Percentiles rank a stretch among this genome's conserved stretches.
Conservation (phyloP, 1,140 invertebrate genomes). For the Rhizoglyphus robini region DNA sequence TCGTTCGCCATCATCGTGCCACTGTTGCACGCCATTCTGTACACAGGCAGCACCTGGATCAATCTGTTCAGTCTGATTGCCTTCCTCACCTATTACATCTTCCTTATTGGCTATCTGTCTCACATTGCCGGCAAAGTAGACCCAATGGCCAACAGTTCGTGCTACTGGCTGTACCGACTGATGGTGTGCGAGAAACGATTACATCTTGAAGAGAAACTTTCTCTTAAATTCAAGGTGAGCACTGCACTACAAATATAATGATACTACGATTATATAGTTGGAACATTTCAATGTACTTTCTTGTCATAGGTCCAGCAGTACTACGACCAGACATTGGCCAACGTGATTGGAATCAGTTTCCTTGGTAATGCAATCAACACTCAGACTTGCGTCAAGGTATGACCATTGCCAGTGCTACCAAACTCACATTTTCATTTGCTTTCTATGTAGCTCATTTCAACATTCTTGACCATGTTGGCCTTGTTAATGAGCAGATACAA, state of each 20-base stretch:
- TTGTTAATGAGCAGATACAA: constrained; percentile 8
- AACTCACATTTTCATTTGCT: not conserved
- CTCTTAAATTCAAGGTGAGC: not conserved
- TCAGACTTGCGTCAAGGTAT: constrained; percentile 1
- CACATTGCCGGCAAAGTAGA: constrained; percentile 7
- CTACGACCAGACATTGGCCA: not conserved
- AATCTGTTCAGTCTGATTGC: not conserved
- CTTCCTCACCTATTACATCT: constrained; percentile 1
- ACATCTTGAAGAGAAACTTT: not conserved
- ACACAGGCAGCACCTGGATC: not conserved
- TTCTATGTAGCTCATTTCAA: not conserved
- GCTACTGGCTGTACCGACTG: not conserved
- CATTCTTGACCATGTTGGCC: not conserved
- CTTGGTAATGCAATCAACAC: constrained; percentile 1
- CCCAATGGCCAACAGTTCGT: not conserved
- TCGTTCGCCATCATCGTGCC: not conserved
- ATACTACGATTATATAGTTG: not conserved
- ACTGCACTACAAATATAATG: not conserved
- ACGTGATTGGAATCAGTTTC: not conserved
- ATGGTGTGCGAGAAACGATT: not conserved
- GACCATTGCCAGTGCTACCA: not conserved
- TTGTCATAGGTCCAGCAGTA: not conserved
- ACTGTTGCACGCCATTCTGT: not conserved
- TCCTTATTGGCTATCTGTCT: not conserved
- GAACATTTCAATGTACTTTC: not conserved